phyloP scores from a whole-genome alignment of 64 coral and sea anemone genomes.

The Acropora yongei region DNA sequence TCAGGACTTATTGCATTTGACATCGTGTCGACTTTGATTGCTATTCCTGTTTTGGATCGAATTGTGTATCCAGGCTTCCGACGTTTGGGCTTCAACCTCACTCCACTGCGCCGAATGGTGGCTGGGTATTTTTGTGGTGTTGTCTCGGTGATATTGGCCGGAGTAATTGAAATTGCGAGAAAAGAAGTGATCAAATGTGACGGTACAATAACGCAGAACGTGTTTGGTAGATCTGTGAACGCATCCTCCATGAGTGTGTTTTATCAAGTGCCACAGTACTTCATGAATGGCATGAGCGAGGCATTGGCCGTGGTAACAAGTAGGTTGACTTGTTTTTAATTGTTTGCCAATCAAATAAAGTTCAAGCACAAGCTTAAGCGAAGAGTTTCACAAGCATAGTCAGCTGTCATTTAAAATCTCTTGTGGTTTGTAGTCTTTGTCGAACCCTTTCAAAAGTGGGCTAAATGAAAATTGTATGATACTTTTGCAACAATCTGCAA shows the following conservation, averaged over 20 bases:
- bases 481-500: too few species aligned
- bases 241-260: slow-evolving; percentile 69
- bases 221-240: slow-evolving; percentile 33
- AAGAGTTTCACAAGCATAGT: too few species aligned
- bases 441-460: too few species aligned
- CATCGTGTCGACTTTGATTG: slow-evolving; percentile 9
- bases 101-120: slow-evolving; percentile 74
- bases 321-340: background rate
- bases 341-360: too few species aligned
- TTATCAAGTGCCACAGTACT: slow-evolving; percentile 79
- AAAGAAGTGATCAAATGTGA: slow-evolving; percentile 6
- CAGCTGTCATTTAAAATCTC: too few species aligned
- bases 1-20: slow-evolving; percentile 65
- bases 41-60: slow-evolving; percentile 81
- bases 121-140: slow-evolving; percentile 77
- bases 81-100: slow-evolving; percentile 51
- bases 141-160: slow-evolving; percentile 65
- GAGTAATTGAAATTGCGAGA: slow-evolving; percentile 62
- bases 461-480: too few species aligned
- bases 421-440: too few species aligned
- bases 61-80: slow-evolving; percentile 67
- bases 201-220: background rate
- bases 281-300: slow-evolving; percentile 66
- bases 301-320: slow-evolving; percentile 42
- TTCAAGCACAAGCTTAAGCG: too few species aligned